Evolutionary conservation across 64 coral and sea anemone genomes (phyloP).

Genomic region (Trachythela sp.): DNA sequence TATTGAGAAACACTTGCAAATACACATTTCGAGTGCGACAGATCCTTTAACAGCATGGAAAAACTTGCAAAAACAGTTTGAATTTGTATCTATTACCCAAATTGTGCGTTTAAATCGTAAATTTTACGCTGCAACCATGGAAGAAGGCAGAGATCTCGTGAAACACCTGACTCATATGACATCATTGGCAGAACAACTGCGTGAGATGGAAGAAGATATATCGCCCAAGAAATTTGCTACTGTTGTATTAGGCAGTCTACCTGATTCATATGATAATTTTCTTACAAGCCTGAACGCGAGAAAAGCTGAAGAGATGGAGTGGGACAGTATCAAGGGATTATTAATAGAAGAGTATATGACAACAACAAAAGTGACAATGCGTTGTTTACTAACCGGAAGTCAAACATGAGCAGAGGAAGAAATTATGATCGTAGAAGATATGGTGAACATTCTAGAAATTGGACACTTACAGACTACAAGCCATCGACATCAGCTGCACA

Average conservation of each 20-base stretch:
- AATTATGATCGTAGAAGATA: not conserved
- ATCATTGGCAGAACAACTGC: constrained; percentile 33
- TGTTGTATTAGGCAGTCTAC: constrained; percentile 24
- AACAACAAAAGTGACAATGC: constrained; percentile 24
- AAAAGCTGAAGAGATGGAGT: constrained; percentile 28
- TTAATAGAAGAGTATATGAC: constrained; percentile 27
- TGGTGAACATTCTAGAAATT: not conserved
- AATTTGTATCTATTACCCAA: constrained; percentile 40
- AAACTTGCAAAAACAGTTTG: constrained; percentile 28
- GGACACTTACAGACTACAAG: not conserved
- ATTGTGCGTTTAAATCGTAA: constrained; percentile 20
- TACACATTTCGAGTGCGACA: constrained; percentile 25
- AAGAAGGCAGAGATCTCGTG: constrained; percentile 26
- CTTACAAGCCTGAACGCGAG: constrained; percentile 38
- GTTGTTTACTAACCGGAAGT: constrained; percentile 2
- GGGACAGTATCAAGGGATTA: constrained; percentile 41
- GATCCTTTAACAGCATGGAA: constrained; percentile 16
- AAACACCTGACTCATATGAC: constrained; percentile 40
- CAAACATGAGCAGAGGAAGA: not conserved
- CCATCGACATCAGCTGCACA: not conserved
- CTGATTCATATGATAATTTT: constrained; percentile 35
- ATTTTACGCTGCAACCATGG: constrained; percentile 43
- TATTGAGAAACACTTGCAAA: constrained; percentile 24
- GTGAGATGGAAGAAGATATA: constrained; percentile 25
- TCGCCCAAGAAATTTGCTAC: constrained; percentile 37